Base-by-base conservation (phyloP, 2,888 invertebrate genomes). In the Thecophora atra region DNA sequence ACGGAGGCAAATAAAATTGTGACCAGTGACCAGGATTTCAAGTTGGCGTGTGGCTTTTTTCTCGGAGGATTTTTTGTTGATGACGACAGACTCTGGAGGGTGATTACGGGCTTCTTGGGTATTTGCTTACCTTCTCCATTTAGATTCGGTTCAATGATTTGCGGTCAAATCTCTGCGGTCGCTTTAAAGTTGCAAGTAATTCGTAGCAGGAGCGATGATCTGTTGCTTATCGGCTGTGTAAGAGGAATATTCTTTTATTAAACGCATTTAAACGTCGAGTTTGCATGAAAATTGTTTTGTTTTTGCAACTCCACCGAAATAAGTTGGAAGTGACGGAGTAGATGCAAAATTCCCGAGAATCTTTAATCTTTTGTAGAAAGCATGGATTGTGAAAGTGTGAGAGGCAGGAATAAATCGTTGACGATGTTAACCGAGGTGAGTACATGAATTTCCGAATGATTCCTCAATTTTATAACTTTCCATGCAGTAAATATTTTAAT, bases 111-210 rank as follows among this genome's bases (percentile, higher is more conserved):
- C n/a, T n/a, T n/a, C n/a, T n/a, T 24, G 19, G 24, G 0, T 26
- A 11, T 13, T 24, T 26, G 4, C 26, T 24, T 30, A 37, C 3
- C 3, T 37, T 26, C 21, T 47, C 15, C 64, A 47, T 64, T 44
- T 26, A 47, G 47, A 24, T 44, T 13, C 24, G 26, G 13, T 54
- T 58, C 17, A 37, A 15, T 21, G 56, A 56, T 21, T 58, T 66
- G 67, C 65, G 72, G 70, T 72, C 70, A 72, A 54, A 37, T 70
- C 74, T 70, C 70, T 56, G 72, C 6, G 74, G 72, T 70, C 58
- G 47, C 67, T 63, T 69, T 70, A 60, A 69, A 54, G 52, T 64
- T 64, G 17, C 47, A 21, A 47, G 44, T 64, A 21, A 24, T 21
- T 26, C 17, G 47, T 24, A 47, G 11, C 3, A 64, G 24, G 24